A percentile compares a stretch with the other conserved stretches of the same genome.
Evolutionary conservation across 2,888 invertebrate species (phyloP).

Genomic region (Epistrophella euchroma): DNA sequence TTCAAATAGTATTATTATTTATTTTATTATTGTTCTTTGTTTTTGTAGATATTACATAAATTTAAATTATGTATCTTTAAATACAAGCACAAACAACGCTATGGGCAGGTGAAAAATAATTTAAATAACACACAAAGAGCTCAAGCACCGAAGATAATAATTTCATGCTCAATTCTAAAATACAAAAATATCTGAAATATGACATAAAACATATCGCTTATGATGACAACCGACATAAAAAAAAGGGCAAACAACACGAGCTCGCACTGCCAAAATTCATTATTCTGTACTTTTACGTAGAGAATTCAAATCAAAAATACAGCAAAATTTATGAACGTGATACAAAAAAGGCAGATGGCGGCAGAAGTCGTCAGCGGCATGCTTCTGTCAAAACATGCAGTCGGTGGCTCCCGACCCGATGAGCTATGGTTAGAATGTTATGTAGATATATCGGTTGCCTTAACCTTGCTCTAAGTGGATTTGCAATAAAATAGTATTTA

Average conservation of each 20-base stretch:
- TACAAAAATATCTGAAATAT: constrained; percentile 37
- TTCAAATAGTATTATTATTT: no score
- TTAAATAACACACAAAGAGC: constrained; percentile 60
- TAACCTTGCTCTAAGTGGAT: constrained; percentile 56
- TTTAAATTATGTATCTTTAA: no score
- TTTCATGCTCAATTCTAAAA: constrained; percentile 59
- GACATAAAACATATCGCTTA: constrained; percentile 65
- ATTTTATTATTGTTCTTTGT: no score
- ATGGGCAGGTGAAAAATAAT: constrained; percentile 51
- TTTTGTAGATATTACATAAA: constrained; percentile 22
- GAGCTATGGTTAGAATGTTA: not conserved
- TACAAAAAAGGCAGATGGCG: constrained; percentile 62
- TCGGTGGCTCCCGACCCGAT: constrained; percentile 41
- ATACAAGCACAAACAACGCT: not conserved
- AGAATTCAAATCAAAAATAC: constrained; percentile 6
- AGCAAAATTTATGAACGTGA: constrained; percentile 2
- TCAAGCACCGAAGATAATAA: constrained; percentile 3
- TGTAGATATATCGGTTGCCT: constrained; percentile 16
- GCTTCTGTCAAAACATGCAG: constrained; percentile 14
- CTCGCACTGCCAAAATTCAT: constrained; percentile 62
- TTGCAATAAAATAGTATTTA: constrained; percentile 24
- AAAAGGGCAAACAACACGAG: constrained; percentile 62
- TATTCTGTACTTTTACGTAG: not conserved
- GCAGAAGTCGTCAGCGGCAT: constrained; percentile 41
- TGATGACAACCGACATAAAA: constrained; percentile 72